Evolutionary conservation across 1,140 invertebrate species (phyloP), one percentile per base, ranked within the genome.

Genomic region (Colletes latitarsis): DNA sequence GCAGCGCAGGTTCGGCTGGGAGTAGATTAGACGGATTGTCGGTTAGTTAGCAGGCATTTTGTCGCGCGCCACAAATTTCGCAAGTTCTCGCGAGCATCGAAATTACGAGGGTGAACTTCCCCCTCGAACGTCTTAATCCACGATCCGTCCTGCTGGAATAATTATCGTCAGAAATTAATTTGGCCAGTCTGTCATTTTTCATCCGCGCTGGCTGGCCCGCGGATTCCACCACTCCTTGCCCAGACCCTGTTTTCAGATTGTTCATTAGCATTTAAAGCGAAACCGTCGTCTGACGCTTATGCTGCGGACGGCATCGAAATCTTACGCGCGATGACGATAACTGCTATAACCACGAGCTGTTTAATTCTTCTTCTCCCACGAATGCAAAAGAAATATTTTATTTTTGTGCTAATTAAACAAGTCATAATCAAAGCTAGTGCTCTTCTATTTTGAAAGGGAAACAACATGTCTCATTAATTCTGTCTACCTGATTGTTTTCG

Each of bases 231-330:
- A 21, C 64, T 62, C 0, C 43, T 49, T 12, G 52, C 4, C n/a
- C 30, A 39, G 17, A 21, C 43, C 53, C 21, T 10, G 69, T 49
- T 69, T 60, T 71, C 66, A 15, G 19, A 10, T 46, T 52, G 68
- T 77, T 87, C 76, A 90, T 90, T 90, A 90, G 88, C 89, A 90
- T 90, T 90, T 90, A 90, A 87, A 90, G 81, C 81, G 88, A 89
- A 90, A 85, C 84, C 76, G 67, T 77, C 58, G 46, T 39, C 15
- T 43, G n/a, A 41, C 62, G 64, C 62, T 74, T 72, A 75, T 49
- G 68, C 39, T 15, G 17, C 39, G 17, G 15, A 71, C 39, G n/a
- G 15, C 64, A 70, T 15, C 46, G 39, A 14, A 69, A 74, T 10
- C 30, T 64, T 15, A 14, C 64, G 67, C 4, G 64, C 73, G 52